Conservation (phyloP, 2,113 vertebrate species). For the Hypomesus transpacificus region DNA sequence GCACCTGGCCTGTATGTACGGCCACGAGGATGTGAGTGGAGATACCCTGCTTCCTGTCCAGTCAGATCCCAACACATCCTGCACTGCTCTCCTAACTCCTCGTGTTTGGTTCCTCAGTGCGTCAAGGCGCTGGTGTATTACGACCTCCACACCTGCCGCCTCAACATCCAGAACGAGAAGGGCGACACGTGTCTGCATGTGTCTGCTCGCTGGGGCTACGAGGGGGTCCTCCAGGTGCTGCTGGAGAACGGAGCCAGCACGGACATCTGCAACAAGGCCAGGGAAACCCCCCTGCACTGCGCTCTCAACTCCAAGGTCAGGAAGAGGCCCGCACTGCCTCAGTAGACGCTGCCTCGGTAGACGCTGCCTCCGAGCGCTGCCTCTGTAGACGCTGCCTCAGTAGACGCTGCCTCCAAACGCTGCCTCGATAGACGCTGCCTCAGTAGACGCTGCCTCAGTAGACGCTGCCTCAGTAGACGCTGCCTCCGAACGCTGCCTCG, state of each 20-base stretch:
- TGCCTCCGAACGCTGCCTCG: no score
- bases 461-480: no score
- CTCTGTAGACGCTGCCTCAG: not conserved
- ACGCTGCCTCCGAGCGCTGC: not conserved
- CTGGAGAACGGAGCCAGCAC: constrained; percentile 88
- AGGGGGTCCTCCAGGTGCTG: constrained; percentile 88
- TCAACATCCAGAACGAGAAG: constrained; percentile 90
- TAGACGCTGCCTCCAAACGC: not conserved
- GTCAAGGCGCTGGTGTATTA: constrained; percentile 97
- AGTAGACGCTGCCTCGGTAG: not conserved
- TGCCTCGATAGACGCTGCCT: no score
- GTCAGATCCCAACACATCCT: not conserved
- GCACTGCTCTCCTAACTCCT: no score
- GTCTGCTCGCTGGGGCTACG: constrained; percentile 94
- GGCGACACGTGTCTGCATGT: constrained; percentile 90
- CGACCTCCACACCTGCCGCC: constrained; percentile 79
- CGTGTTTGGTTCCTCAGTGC: constrained; percentile 72
- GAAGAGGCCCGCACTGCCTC: not conserved
- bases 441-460: no score
- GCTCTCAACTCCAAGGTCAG: constrained; percentile 92
- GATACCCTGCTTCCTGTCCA: not conserved
- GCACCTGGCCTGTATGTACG: constrained; percentile 91
- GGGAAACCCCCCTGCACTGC: constrained; percentile 83
- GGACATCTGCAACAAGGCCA: constrained; percentile 77
- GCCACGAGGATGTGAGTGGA: constrained; percentile 88